Evolutionary conservation across 2,888 invertebrate species (phyloP).

Genomic region (Chouioia cunea): DNA sequence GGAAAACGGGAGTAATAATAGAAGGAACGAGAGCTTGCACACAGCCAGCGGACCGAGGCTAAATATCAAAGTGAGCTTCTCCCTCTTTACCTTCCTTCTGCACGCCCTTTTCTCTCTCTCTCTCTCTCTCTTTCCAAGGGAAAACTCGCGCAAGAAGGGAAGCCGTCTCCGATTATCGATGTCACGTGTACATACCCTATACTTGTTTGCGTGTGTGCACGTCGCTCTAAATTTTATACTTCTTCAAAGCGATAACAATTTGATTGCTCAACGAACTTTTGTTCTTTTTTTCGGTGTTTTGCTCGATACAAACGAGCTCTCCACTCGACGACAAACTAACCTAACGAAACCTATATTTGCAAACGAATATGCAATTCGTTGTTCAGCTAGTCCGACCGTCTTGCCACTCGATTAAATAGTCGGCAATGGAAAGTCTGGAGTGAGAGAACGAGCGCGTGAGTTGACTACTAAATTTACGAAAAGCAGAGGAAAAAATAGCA

Average conservation of each 20-base stretch:
- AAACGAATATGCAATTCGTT: too few species aligned
- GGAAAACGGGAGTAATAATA: constrained; percentile 25
- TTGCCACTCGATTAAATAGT: too few species aligned
- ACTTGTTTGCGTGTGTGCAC: not conserved
- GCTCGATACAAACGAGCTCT: too few species aligned
- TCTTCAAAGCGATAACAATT: too few species aligned
- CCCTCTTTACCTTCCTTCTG: not conserved
- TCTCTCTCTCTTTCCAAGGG: not conserved
- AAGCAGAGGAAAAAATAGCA: constrained; percentile 4
- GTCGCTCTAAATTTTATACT: too few species aligned
- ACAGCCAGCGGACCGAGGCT: not conserved
- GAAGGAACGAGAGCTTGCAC: constrained; percentile 12
- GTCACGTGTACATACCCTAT: not conserved
- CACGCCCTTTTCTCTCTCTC: not conserved
- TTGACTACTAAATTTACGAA: not conserved
- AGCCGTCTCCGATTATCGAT: not conserved
- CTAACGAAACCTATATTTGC: too few species aligned
- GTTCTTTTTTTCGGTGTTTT: too few species aligned
- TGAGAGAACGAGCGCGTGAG: too few species aligned
- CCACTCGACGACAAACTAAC: too few species aligned
- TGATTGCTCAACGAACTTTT: too few species aligned
- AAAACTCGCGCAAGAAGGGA: not conserved
- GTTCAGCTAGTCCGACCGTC: too few species aligned
- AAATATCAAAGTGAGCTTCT: constrained; percentile 28
- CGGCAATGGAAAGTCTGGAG: too few species aligned